Base-by-base conservation (phyloP, 2,888 invertebrate genomes). In the Heterodera filipjevi region DNA sequence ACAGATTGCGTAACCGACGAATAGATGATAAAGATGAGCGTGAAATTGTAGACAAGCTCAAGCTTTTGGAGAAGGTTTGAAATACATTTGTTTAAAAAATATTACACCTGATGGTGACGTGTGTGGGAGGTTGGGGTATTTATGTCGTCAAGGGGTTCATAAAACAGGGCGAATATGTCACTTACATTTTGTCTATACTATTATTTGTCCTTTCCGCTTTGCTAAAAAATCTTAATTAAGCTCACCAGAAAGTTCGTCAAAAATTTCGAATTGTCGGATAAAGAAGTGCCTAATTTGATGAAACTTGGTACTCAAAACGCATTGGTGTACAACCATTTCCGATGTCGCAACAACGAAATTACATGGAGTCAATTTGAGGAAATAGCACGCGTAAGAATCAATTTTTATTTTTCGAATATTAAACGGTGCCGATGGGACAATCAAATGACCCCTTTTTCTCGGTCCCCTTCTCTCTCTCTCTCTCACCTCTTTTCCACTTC, bases 361-460 rank as follows among this genome's bases (percentile, higher is more conserved):
- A 27, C 75, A 22, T 75, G 75, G 75, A 35, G 3, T 33, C 30
- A 75, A 53, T 75, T 64, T 66, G 75, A 75, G 39, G 75, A 75
- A 46, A 32, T 75, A 30, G 66, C 75, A 12, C 68, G 35, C 33
- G 68, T 35, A 68, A 75, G 64, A 46, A 10, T 46, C 49, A 73
- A 73, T 14, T 46, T 71, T 12, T 33, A 2, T 30, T 71, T 71
- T 14, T 27, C n/a, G n/a, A n/a, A n/a, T n/a, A n/a, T n/a, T n/a
- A n/a, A n/a, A n/a, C n/a, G n/a, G n/a, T n/a, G n/a, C n/a, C n/a
- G n/a, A n/a, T n/a, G n/a, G n/a, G n/a, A n/a, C n/a, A n/a, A n/a
- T n/a, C n/a, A n/a, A n/a, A n/a, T 32, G 27, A 30, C 49, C 33
- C 14, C 16, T 35, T 35, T 14, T 44, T 30, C 19, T 39, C 19